Evolutionary conservation across 2,888 invertebrate species (phyloP).

Genomic region (Nomada goodeniana): DNA sequence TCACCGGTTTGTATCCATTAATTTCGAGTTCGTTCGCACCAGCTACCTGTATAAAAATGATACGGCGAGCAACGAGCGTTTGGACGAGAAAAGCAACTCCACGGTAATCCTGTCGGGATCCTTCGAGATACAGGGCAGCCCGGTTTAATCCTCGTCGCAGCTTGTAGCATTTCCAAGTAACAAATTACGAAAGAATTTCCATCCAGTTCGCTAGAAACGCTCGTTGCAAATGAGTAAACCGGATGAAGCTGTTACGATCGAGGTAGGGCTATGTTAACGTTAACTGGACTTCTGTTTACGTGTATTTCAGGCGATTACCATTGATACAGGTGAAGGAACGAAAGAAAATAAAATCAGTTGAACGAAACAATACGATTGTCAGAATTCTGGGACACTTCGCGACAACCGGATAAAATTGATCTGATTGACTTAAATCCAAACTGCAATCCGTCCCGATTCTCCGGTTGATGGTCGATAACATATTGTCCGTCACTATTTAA

Average conservation of each 20-base stretch:
- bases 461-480: not conserved
- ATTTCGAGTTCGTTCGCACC: not conserved
- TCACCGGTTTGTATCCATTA: not conserved
- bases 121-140: slow-evolving; percentile 7
- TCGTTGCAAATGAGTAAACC: not conserved
- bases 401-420: not conserved
- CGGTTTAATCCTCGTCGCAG: slow-evolving; percentile 23
- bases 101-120: slow-evolving; percentile 9
- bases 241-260: not conserved
- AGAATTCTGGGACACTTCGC: no score
- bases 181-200: slow-evolving; percentile 26
- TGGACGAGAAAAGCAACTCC: not conserved
- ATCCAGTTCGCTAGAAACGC: not conserved
- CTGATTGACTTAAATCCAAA: not conserved
- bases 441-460: not conserved
- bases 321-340: no score
- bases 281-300: not conserved
- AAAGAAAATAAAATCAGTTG: no score
- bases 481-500: not conserved
- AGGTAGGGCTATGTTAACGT: not conserved
- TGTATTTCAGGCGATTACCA: not conserved
- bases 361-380: no score
- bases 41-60: not conserved
- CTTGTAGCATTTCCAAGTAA: slow-evolving; percentile 18
- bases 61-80: slow-evolving; percentile 5